Conservation (phyloP, 2,797 vertebrate species). For the Avahi laniger region DNA sequence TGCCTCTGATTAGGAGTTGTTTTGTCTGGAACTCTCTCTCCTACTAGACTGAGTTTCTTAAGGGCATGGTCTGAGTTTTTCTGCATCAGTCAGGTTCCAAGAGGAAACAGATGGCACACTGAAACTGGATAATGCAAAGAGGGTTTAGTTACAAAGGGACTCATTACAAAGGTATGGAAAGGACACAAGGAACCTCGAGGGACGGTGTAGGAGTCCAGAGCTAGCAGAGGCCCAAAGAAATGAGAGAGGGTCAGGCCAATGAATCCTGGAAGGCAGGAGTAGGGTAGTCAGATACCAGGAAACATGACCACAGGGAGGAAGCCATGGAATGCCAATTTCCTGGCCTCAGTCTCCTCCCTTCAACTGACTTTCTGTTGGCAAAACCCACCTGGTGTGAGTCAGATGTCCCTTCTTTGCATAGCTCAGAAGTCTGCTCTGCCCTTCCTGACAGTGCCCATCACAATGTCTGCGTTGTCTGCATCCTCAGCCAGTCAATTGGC, state of each 20-base stretch:
- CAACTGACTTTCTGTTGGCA: not conserved
- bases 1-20: not conserved
- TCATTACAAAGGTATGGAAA: not conserved
- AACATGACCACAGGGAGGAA: not conserved
- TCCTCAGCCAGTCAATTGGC: not conserved
- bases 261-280: not conserved
- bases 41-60: not conserved
- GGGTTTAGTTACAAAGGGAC: not conserved
- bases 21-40: not conserved
- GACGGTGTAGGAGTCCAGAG: not conserved
- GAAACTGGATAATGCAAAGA: not conserved
- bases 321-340: not conserved
- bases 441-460: not conserved
- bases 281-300: not conserved
- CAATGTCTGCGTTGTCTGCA: too few relatives aligned
- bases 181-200: not conserved
- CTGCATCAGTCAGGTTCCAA: not conserved
- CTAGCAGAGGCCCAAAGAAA: not conserved
- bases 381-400: not conserved
- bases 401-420: not conserved
- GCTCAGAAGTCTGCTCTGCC: not conserved
- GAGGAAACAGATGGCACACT: not conserved
- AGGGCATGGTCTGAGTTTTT: not conserved
- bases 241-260: not conserved
- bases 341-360: not conserved